A percentile compares a stretch with the other conserved stretches of the same genome.
phyloP scores from a whole-genome alignment of 2,888 invertebrate species.

The Molanna angustata region DNA sequence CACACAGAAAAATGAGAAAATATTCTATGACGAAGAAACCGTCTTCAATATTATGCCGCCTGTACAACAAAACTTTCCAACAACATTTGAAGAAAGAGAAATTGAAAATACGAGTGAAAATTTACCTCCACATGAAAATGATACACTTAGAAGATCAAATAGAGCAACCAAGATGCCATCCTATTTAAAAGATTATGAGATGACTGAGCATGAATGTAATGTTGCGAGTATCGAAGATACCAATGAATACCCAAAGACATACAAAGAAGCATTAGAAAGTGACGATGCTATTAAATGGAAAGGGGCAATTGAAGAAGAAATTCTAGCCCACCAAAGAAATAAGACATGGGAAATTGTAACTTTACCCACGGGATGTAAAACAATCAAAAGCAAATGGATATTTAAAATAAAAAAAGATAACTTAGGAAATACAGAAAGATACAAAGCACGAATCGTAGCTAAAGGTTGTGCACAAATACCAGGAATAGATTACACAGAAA shows the following conservation, averaged over 20 bases:
- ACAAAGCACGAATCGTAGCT: conserved; percentile 2
- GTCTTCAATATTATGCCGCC: too few species aligned
- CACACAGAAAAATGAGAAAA: too few species aligned
- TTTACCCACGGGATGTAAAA: not conserved
- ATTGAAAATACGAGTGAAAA: too few species aligned
- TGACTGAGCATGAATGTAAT: conserved; percentile 2
- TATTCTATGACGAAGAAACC: too few species aligned
- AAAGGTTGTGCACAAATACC: conserved; percentile 4
- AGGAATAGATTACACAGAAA: conserved; percentile 1
- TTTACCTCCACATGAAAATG: too few species aligned
- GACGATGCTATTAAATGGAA: not conserved
- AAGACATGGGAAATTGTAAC: not conserved
- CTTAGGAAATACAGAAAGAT: not conserved
- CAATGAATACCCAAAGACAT: not conserved
- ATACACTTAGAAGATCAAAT: not conserved
- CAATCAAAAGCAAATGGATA: conserved; percentile 5
- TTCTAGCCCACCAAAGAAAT: not conserved
- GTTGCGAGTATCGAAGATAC: not conserved
- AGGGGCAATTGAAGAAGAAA: conserved; percentile 1
- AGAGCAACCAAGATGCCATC: not conserved
- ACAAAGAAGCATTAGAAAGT: not conserved
- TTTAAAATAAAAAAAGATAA: conserved; percentile 1
- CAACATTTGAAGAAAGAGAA: too few species aligned
- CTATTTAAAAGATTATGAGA: not conserved
- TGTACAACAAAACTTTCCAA: too few species aligned